A percentile compares a stretch with the other conserved stretches of the same genome.
Evolutionary conservation across 2,113 vertebrate species (phyloP).

Genomic region (Toxotes jaculatrix): DNA sequence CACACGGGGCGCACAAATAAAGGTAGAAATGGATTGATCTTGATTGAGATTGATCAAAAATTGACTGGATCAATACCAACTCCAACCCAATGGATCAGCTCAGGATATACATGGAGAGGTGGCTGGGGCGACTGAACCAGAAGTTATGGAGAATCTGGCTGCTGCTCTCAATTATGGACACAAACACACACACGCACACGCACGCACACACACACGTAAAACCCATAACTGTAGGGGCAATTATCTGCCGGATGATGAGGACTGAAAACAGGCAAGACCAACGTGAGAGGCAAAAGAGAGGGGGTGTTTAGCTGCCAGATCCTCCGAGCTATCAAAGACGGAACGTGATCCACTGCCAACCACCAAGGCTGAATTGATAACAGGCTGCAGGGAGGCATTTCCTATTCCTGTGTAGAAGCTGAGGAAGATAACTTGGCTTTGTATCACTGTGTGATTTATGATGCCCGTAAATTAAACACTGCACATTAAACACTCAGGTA

Average conservation of each 20-base stretch:
- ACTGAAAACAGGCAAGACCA: constrained; percentile 71
- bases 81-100: not conserved
- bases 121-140: constrained; percentile 44
- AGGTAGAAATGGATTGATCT: not conserved
- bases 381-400: constrained; percentile 61
- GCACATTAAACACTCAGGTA: constrained; percentile 12
- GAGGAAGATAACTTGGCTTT: constrained; percentile 9
- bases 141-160: constrained; percentile 54
- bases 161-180: constrained; percentile 69
- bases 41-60: not conserved
- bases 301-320: constrained; percentile 61
- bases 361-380: constrained; percentile 68
- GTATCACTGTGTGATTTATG: constrained; percentile 15
- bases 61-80: not conserved
- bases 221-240: constrained; percentile 69
- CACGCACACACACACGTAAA: constrained; percentile 49
- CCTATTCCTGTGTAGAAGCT: constrained; percentile 44
- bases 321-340: constrained; percentile 67
- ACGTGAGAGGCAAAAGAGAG: constrained; percentile 56
- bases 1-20: not conserved
- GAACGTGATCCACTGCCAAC: constrained; percentile 65
- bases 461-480: constrained; percentile 6
- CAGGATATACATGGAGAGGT: not conserved
- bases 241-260: constrained; percentile 76
- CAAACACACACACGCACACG: constrained; percentile 48